phyloP scores from a whole-genome alignment of 1,140 invertebrate genomes.

The Panulirus ornatus region DNA sequence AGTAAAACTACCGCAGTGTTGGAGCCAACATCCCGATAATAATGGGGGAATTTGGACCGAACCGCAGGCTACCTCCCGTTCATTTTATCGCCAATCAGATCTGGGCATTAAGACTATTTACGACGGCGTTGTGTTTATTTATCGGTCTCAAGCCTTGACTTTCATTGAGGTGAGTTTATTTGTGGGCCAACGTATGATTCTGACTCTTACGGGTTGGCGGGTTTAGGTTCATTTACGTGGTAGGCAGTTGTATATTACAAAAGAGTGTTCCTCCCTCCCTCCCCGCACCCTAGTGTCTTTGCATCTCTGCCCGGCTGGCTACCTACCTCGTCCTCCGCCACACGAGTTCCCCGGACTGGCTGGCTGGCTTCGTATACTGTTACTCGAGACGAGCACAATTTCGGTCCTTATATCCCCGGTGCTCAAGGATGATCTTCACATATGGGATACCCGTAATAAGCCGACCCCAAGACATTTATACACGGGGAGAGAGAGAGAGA shows the following conservation, averaged over 20 bases:
- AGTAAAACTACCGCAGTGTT: background rate
- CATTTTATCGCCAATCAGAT: slow-evolving; percentile 58
- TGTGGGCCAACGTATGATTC: slow-evolving; percentile 6
- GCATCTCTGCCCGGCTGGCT: background rate
- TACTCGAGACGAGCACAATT: too few relatives aligned
- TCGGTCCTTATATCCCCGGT: background rate
- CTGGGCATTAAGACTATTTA: slow-evolving; percentile 61
- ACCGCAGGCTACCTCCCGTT: background rate
- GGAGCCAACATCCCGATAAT: slow-evolving; percentile 1
- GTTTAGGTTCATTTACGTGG: slow-evolving; percentile 23
- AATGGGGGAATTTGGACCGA: slow-evolving; percentile 6
- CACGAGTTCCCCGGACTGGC: too few relatives aligned
- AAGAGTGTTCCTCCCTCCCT: background rate
- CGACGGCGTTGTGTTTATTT: slow-evolving; percentile 58
- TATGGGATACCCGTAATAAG: slow-evolving; percentile 5
- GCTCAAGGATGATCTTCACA: slow-evolving; percentile 10
- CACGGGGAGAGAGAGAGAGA: too few relatives aligned
- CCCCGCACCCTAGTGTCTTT: background rate
- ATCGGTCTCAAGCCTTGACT: slow-evolving; percentile 46
- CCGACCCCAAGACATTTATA: slow-evolving; percentile 22
- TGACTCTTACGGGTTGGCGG: background rate
- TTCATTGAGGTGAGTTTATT: slow-evolving; percentile 36
- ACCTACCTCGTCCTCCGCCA: background rate
- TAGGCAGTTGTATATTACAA: slow-evolving; percentile 15
- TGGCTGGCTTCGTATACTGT: too few relatives aligned